Base-by-base conservation (phyloP, 2,888 invertebrate species). In the Drosophila tripunctata region DNA sequence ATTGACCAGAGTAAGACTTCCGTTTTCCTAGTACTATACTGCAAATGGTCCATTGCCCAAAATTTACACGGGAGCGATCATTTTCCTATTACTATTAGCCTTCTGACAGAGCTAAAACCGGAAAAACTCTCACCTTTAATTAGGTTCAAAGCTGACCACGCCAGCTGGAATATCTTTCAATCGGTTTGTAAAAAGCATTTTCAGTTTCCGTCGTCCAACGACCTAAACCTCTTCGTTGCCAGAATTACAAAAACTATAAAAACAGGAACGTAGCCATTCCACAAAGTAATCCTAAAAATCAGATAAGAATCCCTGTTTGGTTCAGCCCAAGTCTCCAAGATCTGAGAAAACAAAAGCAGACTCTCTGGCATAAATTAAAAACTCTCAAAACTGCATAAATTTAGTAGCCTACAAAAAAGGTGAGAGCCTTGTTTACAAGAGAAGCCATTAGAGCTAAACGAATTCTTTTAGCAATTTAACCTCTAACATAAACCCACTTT, bases 281-380 rank as follows among this genome's bases (percentile, higher is more conserved):
- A 3, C 43, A 63, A 63, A 51, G 44, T 6, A 52, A 41, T 10
- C 56, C 33, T 2, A 24, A 36, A 15, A 17, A 22, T 44, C 44
- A 44, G 7, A 41, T 1, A 6, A 30, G 38, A 21, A 45, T 12
- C 14, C 36, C 22, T n/a, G 30, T 51, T 38, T 41, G 51, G 45
- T 63, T 30, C n/a, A 62, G 22, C 17, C 4, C 17, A 31, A 14
- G 21, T 6, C 51, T 63, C 10, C 45, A 47, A 27, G 52, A 27
- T 15, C 22, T 60, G 3, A 58, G 64, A 22, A 22, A 66, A 35
- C 50, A 50, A 40, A 52, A 60, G 22, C 55, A 51, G 44, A 15
- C 7, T 4, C 51, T 56, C 30, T 61, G 56, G 56, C 61, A 66
- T 8, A 41, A 40, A 5, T 65, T 15, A 60, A 48, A 44, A 7